These are phyloP conservation scores for Unio delphinus DNA, from an alignment of 2,888 invertebrate species.

Conservation along the genomic window DNA sequence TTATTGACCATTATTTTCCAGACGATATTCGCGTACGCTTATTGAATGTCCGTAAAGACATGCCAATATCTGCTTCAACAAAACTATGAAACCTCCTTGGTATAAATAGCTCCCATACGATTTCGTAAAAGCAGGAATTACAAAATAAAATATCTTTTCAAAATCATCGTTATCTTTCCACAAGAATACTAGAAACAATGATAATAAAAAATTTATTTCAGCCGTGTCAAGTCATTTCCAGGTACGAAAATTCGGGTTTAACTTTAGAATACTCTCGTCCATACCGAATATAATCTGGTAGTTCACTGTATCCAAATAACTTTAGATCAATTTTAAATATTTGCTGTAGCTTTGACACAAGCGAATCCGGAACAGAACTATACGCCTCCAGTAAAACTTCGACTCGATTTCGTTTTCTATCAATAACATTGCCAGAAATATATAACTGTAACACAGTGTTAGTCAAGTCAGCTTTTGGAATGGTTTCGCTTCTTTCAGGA, in stretches of 20 bases:
- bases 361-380: conserved; percentile 10
- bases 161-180: too few relatives aligned
- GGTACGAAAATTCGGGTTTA: neutral
- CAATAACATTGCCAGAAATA: conserved; percentile 4
- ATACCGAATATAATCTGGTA: conserved; percentile 6
- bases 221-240: neutral
- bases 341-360: conserved; percentile 13
- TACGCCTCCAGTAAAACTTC: conserved; percentile 31
- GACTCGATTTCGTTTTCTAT: conserved; percentile 19
- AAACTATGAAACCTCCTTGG: too few relatives aligned
- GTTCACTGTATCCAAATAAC: conserved; percentile 34
- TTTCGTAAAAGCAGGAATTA: too few relatives aligned
- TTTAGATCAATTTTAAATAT: conserved; percentile 32
- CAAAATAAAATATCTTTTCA: too few relatives aligned
- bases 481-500: neutral
- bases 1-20: too few relatives aligned
- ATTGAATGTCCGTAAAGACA: too few relatives aligned
- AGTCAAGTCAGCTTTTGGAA: too few relatives aligned
- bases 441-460: neutral
- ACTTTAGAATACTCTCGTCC: neutral
- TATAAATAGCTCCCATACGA: too few relatives aligned
- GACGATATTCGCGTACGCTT: too few relatives aligned
- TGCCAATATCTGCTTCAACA: too few relatives aligned
- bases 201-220: too few relatives aligned
- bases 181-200: too few relatives aligned